Percentiles rank a stretch among this genome's conserved stretches.
These are phyloP conservation scores for Heliocidaris tuberculata DNA, from an alignment of 35 echinoderm and acorn worm species.

Conservation along the genomic window DNA sequence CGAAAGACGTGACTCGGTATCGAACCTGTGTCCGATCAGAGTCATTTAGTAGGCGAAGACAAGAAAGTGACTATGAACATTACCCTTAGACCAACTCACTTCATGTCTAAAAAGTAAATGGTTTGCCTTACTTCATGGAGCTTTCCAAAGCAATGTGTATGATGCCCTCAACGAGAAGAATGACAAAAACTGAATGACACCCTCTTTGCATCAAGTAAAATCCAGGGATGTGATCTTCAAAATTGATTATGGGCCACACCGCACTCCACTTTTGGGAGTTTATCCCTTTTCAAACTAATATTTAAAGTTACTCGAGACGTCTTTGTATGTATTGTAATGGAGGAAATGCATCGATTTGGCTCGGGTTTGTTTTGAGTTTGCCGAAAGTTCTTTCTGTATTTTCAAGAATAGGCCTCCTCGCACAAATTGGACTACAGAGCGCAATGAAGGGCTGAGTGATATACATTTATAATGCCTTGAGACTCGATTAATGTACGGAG, in stretches of 20 bases:
- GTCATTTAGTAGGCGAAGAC: too few relatives aligned
- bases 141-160: neutral
- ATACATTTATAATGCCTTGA: neutral
- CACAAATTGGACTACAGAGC: neutral
- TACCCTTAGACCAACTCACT: too few relatives aligned
- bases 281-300: neutral
- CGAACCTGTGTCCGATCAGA: too few relatives aligned
- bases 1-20: too few relatives aligned
- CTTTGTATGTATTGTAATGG: too few relatives aligned
- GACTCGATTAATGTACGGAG: neutral
- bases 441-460: neutral
- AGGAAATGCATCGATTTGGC: neutral
- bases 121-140: neutral
- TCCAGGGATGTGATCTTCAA: neutral
- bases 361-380: neutral
- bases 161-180: neutral
- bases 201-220: neutral
- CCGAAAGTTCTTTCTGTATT: neutral
- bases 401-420: neutral
- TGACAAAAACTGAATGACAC: neutral
- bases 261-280: neutral
- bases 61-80: too few relatives aligned
- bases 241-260: neutral
- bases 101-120: neutral
- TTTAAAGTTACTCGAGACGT: neutral